These are phyloP conservation scores for Agrochola lota DNA, from an alignment of 2,888 invertebrate species.

Conservation along the genomic window DNA sequence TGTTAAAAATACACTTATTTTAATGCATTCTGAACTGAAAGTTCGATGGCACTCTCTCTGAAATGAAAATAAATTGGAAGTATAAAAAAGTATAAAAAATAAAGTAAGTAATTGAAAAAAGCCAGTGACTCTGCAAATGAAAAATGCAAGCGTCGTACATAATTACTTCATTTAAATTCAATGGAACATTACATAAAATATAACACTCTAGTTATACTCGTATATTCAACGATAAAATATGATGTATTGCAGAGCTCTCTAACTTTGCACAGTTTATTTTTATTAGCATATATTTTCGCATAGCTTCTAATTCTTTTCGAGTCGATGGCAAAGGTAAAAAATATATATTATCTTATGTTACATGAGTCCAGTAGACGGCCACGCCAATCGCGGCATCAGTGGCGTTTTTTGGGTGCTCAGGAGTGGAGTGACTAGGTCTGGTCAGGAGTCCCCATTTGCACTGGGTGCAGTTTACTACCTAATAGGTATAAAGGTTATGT, in stretches of 20 bases:
- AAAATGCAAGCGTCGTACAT: conserved; percentile 24
- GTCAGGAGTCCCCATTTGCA: too few species aligned
- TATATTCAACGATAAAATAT: conserved; percentile 39
- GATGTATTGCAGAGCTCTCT: conserved; percentile 7
- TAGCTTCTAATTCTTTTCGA: not conserved
- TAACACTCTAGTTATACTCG: conserved; percentile 11
- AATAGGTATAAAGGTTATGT: too few species aligned
- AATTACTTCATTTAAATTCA: conserved; percentile 49
- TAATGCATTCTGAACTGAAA: not conserved
- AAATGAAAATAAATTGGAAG: conserved; percentile 4
- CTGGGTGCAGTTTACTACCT: too few species aligned
- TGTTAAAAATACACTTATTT: not conserved
- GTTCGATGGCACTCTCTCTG: not conserved
- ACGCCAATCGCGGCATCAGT: too few species aligned
- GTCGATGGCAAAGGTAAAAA: not conserved
- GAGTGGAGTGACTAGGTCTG: too few species aligned
- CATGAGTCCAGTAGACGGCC: too few species aligned
- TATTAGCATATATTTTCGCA: conserved; percentile 8
- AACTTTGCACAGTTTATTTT: conserved; percentile 19
- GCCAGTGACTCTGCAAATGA: conserved; percentile 14
- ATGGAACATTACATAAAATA: conserved; percentile 18
- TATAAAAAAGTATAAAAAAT: conserved; percentile 4
- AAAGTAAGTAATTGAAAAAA: conserved; percentile 26
- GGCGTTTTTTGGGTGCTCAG: too few species aligned
- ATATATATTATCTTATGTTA: not conserved